Evolutionary conservation across 23 tunicate species (phyloP).

Genomic region (Aplidium turbinatum): DNA sequence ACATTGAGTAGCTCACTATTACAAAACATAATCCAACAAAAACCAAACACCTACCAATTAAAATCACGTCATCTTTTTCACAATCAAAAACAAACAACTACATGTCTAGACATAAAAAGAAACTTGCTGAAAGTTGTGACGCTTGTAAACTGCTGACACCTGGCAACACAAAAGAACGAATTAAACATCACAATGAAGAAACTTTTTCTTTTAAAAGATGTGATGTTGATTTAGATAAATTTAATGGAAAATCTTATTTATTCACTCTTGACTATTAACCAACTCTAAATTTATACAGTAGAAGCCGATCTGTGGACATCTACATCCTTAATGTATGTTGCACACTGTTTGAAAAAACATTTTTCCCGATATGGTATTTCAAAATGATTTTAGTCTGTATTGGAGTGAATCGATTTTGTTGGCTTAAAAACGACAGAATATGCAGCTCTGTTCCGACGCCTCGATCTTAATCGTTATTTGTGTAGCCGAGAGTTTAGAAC

Average conservation of each 20-base stretch:
- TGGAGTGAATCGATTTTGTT: too few species aligned
- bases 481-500: too few species aligned
- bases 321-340: conserved; percentile 5
- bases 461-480: too few species aligned
- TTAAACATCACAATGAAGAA: conserved; percentile 14
- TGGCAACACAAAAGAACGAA: background rate
- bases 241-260: conserved; percentile 7
- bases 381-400: conserved; percentile 19
- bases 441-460: too few species aligned
- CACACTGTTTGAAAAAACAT: conserved; percentile 10
- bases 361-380: conserved; percentile 32
- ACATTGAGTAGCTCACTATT: too few species aligned
- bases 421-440: too few species aligned
- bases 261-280: conserved; percentile 23
- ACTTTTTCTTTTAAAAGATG: conserved; percentile 13
- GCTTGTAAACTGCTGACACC: background rate
- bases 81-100: too few species aligned
- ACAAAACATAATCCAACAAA: too few species aligned
- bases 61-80: too few species aligned
- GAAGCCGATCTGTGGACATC: conserved; percentile 24
- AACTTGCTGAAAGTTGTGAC: conserved; percentile 11
- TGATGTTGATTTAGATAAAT: conserved; percentile 24
- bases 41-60: too few species aligned
- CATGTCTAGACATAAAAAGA: conserved; percentile 6
- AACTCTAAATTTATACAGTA: conserved; percentile 10